A percentile compares a stretch with the other conserved stretches of the same genome.
Evolutionary conservation across 2,797 vertebrate genomes (phyloP).

Genomic region (Pseudomugil gertrudae): DNA sequence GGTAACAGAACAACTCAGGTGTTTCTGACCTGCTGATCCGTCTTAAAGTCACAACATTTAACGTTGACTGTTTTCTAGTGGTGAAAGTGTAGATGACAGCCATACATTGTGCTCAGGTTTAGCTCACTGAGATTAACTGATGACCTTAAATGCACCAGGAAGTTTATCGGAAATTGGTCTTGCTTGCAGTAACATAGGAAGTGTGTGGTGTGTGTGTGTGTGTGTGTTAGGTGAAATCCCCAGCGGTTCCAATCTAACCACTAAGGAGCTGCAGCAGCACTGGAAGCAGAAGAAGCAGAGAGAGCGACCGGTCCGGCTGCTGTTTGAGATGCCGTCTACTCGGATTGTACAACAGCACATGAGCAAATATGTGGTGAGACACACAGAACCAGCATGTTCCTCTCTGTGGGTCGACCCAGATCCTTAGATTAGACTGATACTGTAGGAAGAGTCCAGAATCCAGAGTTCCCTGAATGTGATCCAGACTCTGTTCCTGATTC

Average conservation of each 20-base stretch:
- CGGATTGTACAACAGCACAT: conserved; percentile 79
- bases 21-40: too few species aligned
- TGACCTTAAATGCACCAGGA: too few species aligned
- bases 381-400: too few species aligned
- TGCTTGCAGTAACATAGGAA: too few species aligned
- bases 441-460: too few species aligned
- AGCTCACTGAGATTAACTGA: too few species aligned
- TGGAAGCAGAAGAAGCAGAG: conserved; percentile 82
- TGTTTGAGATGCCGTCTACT: conserved; percentile 88
- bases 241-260: conserved; percentile 86
- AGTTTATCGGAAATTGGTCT: too few species aligned
- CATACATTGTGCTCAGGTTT: background rate
- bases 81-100: background rate
- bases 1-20: background rate
- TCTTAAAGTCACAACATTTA: background rate
- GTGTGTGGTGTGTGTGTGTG: background rate
- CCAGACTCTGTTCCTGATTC: too few species aligned
- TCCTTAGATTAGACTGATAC: too few species aligned
- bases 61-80: background rate
- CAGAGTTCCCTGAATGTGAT: too few species aligned
- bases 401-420: too few species aligned
- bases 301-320: conserved; percentile 80
- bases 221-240: conserved; percentile 52
- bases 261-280: conserved; percentile 90
- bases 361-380: conserved; percentile 90